Evolutionary conservation across 2,888 invertebrate species (phyloP).

Genomic region (Lepidocyrtoides sp.): DNA sequence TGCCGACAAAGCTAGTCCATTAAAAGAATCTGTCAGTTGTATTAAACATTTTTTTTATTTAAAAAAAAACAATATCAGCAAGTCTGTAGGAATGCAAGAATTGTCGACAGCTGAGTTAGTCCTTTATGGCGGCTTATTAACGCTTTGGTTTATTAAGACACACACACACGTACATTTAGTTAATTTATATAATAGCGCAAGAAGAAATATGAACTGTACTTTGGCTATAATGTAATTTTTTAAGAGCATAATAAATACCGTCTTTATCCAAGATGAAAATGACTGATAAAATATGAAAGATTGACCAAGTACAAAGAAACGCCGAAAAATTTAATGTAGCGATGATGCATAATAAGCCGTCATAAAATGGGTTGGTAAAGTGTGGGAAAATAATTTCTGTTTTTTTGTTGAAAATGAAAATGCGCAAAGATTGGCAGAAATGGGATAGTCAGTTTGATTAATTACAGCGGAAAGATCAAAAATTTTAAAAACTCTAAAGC

Average conservation of each 20-base stretch:
- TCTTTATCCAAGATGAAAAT: conserved; percentile 14
- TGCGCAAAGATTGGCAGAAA: background rate
- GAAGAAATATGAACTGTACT: too few species aligned
- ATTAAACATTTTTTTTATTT: conserved; percentile 37
- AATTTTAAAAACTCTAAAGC: background rate
- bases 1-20: conserved; percentile 67
- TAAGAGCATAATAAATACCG: too few species aligned
- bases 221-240: too few species aligned
- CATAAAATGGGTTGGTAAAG: background rate
- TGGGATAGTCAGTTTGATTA: background rate
- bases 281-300: conserved; percentile 42
- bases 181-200: too few species aligned
- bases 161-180: too few species aligned
- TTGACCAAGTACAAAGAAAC: background rate
- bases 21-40: conserved; percentile 41
- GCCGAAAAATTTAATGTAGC: background rate
- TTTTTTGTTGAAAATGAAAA: background rate
- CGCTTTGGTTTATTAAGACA: too few species aligned
- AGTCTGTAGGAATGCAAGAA: background rate
- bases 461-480: background rate
- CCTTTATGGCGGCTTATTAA: too few species aligned
- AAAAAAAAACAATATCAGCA: conserved; percentile 13
- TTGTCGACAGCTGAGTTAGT: background rate
- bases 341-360: background rate
- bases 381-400: background rate